These are phyloP conservation scores for Pardalotus punctatus DNA, from an alignment of 2,113 vertebrate species.

Conservation along the genomic window DNA sequence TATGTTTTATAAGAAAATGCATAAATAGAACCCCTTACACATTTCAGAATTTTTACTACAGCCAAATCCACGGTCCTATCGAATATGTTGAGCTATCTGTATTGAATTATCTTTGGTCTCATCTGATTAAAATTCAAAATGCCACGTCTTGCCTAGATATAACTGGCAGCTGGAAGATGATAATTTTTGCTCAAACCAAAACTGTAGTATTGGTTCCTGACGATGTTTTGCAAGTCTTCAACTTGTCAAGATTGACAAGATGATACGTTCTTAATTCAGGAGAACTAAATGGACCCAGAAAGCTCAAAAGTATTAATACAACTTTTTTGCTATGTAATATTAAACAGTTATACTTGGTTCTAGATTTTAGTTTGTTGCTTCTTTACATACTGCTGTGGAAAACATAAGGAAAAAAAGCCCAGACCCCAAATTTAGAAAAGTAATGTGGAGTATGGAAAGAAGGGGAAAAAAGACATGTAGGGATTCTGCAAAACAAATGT, in stretches of 20 bases:
- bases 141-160: not conserved
- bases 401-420: not conserved
- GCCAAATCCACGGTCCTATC: not conserved
- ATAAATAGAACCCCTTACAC: not conserved
- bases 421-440: not conserved
- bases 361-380: not conserved
- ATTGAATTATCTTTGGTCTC: not conserved
- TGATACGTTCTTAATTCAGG: not conserved
- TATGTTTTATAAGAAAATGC: not conserved
- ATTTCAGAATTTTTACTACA: not conserved
- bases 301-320: not conserved
- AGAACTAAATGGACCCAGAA: not conserved
- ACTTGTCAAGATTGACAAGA: not conserved
- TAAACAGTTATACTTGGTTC: not conserved
- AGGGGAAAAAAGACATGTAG: not conserved
- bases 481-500: not conserved
- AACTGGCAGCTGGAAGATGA: not conserved
- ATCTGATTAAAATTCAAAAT: not conserved
- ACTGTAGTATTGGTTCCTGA: not conserved
- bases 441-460: not conserved
- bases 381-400: not conserved
- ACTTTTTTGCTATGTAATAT: not conserved
- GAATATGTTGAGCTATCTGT: not conserved
- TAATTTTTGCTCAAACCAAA: not conserved
- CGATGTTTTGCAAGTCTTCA: not conserved